A percentile compares a stretch with the other conserved stretches of the same genome.
Conservation (phyloP, 2,113 vertebrate genomes). For the Thamnophis sirtalis region DNA sequence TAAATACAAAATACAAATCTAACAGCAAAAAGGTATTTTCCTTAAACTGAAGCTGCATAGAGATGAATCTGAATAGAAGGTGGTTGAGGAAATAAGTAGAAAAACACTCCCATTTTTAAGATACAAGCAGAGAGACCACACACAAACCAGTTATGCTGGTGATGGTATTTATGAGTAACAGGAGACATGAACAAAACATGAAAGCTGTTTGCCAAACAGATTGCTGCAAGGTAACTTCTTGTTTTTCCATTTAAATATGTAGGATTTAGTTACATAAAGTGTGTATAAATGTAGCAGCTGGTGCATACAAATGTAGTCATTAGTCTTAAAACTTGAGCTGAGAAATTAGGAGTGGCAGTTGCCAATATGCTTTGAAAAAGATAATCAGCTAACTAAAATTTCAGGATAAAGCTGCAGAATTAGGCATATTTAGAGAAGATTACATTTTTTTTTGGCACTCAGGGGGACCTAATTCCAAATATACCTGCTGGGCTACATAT, state of each 20-base stretch:
- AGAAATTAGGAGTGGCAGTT: not conserved
- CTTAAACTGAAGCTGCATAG: conserved; percentile 30
- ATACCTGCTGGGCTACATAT: not conserved
- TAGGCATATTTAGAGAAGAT: not conserved
- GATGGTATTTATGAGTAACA: conserved; percentile 36
- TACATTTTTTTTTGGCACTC: not conserved
- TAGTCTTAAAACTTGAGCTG: not conserved
- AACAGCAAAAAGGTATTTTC: conserved; percentile 19
- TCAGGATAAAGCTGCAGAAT: not conserved
- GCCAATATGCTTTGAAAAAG: not conserved
- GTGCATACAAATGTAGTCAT: not conserved
- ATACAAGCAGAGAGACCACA: conserved; percentile 16
- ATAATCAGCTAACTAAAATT: not conserved
- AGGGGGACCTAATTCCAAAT: not conserved
- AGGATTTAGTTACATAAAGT: not conserved
- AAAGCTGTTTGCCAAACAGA: not conserved
- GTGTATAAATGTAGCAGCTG: not conserved
- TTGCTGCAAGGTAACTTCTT: conserved; percentile 7
- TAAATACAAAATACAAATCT: conserved; percentile 37
- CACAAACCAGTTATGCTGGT: conserved; percentile 11
- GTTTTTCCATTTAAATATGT: not conserved
- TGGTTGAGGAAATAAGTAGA: conserved; percentile 25
- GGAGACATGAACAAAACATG: conserved; percentile 10
- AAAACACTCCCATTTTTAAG: conserved; percentile 7
- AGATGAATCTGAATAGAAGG: conserved; percentile 14